Conservation (phyloP, 2,888 invertebrate species). For the Dasypolia templi region DNA sequence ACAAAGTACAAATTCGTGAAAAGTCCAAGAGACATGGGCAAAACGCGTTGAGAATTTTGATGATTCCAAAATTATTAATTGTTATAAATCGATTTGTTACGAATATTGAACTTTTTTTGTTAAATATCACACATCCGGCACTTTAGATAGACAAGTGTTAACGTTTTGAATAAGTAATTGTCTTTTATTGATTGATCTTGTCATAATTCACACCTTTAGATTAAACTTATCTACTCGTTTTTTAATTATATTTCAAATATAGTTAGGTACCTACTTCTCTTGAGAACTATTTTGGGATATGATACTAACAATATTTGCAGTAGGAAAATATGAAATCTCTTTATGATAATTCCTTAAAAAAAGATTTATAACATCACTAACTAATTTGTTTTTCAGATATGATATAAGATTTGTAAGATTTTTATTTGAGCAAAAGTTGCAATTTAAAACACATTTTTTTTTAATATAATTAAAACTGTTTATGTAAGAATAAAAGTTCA, state of each 20-base stretch:
- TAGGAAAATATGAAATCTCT: accelerated
- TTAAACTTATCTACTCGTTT: neutral
- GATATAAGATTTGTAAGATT: no score
- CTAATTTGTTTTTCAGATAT: no score
- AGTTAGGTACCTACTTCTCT: neutral
- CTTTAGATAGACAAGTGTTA: conserved; percentile 61
- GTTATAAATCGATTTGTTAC: conserved; percentile 81
- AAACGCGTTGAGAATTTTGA: conserved; percentile 69
- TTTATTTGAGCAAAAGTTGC: neutral
- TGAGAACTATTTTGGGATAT: neutral
- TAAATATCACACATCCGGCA: conserved; percentile 73
- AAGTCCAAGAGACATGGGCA: conserved; percentile 53
- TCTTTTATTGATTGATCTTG: conserved; percentile 25
- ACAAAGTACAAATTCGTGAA: conserved; percentile 67
- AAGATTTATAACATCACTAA: no score
- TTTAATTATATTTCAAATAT: neutral
- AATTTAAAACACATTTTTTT: neutral
- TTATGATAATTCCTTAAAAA: neutral
- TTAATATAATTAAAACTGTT: no score
- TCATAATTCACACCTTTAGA: conserved; percentile 3
- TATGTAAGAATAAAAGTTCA: no score
- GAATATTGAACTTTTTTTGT: conserved; percentile 74
- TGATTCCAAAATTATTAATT: conserved; percentile 74
- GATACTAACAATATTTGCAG: neutral
- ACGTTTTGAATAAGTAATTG: conserved; percentile 35